These are phyloP conservation scores for Drosophila ohnishii DNA, from an alignment of 1,140 invertebrate genomes.

Conservation along the genomic window DNA sequence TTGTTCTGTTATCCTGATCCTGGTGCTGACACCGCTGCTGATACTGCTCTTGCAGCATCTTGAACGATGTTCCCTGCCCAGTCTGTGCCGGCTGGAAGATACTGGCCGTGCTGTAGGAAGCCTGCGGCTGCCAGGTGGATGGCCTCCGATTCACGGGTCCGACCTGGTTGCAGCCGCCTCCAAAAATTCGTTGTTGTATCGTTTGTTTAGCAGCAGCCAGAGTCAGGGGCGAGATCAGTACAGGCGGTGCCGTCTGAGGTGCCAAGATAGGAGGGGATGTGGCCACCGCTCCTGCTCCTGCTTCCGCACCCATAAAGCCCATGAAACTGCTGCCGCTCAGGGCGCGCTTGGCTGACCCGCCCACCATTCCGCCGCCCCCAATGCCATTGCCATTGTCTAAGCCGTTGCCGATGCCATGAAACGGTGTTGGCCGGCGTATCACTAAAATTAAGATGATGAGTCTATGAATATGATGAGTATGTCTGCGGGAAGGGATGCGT, in stretches of 20 bases:
- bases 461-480: conserved; percentile 78
- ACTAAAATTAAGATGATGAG: conserved; percentile 83
- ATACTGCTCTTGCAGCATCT: conserved; percentile 62
- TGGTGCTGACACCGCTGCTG: conserved; percentile 56
- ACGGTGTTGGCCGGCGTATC: conserved; percentile 80
- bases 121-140: conserved; percentile 62
- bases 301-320: conserved; percentile 18
- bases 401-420: conserved; percentile 74
- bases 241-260: conserved; percentile 34
- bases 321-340: conserved; percentile 52
- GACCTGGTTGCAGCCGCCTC: conserved; percentile 14
- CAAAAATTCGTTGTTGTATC: conserved; percentile 72
- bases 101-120: conserved; percentile 60
- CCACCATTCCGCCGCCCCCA: not conserved
- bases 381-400: conserved; percentile 49
- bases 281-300: not conserved
- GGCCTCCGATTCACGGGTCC: conserved; percentile 14
- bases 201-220: conserved; percentile 73
- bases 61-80: conserved; percentile 40
- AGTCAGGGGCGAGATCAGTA: conserved; percentile 42
- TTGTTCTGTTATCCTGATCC: conserved; percentile 41
- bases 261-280: conserved; percentile 8
- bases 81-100: conserved; percentile 61
- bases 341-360: conserved; percentile 23
- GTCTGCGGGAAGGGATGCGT: conserved; percentile 36